Conservation (phyloP, 2,113 vertebrate species). For the Scomber colias region DNA sequence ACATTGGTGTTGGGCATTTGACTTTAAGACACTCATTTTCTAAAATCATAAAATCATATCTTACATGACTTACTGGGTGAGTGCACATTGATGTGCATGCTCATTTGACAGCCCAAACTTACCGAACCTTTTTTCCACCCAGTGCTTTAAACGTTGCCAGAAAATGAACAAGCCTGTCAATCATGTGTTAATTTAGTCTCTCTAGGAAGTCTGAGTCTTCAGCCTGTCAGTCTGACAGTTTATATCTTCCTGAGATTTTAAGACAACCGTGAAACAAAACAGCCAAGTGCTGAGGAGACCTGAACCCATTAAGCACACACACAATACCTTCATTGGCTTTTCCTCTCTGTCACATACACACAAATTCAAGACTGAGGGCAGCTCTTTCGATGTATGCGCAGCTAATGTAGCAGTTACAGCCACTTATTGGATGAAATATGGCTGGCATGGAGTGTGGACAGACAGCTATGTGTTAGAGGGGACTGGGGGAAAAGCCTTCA, state of each 20-base stretch:
- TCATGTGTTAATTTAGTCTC: slow-evolving; percentile 61
- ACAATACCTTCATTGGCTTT: neutral
- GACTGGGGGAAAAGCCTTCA: slow-evolving; percentile 1
- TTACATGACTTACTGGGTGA: neutral
- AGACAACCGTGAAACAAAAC: slow-evolving; percentile 63
- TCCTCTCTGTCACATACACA: neutral
- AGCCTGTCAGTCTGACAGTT: slow-evolving; percentile 50
- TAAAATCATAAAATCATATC: slow-evolving; percentile 38
- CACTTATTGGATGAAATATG: slow-evolving; percentile 79
- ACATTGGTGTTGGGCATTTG: slow-evolving; percentile 21
- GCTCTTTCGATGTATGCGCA: slow-evolving; percentile 59
- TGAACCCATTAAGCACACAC: slow-evolving; percentile 45
- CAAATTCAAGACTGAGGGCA: slow-evolving; percentile 51
- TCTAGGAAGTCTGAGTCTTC: slow-evolving; percentile 24
- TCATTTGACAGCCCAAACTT: slow-evolving; percentile 28
- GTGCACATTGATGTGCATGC: neutral
- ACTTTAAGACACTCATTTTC: neutral
- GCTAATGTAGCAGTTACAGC: slow-evolving; percentile 81
- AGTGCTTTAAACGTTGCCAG: slow-evolving; percentile 29
- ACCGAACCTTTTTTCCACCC: slow-evolving; percentile 34
- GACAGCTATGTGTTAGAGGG: slow-evolving; percentile 15
- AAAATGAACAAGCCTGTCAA: slow-evolving; percentile 58
- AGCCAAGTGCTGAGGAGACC: slow-evolving; percentile 43
- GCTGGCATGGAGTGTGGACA: slow-evolving; percentile 55
- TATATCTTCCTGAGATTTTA: slow-evolving; percentile 35